Evolutionary conservation across 2,797 vertebrate genomes (phyloP).

Genomic region (Rhynchotus rufescens): DNA sequence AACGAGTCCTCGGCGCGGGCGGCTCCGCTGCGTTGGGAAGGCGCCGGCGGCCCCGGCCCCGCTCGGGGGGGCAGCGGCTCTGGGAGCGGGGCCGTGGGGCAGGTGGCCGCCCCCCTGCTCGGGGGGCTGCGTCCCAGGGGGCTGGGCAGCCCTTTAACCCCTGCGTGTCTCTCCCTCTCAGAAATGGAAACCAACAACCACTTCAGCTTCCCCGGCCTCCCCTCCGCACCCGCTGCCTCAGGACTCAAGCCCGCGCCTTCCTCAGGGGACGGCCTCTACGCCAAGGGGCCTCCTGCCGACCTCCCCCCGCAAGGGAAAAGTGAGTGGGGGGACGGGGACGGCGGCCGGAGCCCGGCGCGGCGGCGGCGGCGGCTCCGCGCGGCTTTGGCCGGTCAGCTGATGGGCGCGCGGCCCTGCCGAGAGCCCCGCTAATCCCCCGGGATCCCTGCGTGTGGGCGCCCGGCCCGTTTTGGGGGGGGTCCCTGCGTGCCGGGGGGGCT

Average conservation of each 20-base stretch:
- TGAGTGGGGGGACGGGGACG: constrained; percentile 75
- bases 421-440: constrained; percentile 43
- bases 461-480: background rate
- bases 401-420: constrained; percentile 16
- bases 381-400: constrained; percentile 55
- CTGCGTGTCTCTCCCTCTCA: constrained; percentile 63
- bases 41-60: too few species aligned
- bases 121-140: background rate
- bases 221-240: constrained; percentile 90
- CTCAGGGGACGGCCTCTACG: constrained; percentile 93
- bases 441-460: background rate
- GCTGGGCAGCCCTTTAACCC: background rate
- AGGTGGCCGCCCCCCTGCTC: too few species aligned
- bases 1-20: background rate
- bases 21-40: too few species aligned
- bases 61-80: too few species aligned
- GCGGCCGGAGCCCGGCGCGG: background rate
- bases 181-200: constrained; percentile 97
- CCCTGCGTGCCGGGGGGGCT: too few species aligned
- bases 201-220: constrained; percentile 92
- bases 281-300: constrained; percentile 91
- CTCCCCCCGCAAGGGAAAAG: constrained; percentile 95
- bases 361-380: too few species aligned
- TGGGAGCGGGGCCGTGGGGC: too few species aligned
- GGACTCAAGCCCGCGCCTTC: constrained; percentile 92